Base-by-base conservation (phyloP, 2,797 vertebrate species). In the Gambelia wislizenii region DNA sequence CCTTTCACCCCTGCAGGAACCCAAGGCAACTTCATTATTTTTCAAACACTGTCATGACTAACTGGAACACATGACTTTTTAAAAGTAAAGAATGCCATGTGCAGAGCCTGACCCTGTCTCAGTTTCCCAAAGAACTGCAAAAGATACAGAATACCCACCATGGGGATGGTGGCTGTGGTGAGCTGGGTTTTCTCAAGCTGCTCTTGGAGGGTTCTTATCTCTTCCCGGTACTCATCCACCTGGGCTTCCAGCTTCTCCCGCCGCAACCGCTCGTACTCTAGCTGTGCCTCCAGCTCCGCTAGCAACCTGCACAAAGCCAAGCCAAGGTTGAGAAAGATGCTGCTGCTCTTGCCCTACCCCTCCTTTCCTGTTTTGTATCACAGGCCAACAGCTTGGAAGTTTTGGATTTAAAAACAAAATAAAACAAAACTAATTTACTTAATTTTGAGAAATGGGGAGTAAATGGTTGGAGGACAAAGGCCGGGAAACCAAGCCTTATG, bases 231-330 rank as follows among this genome's bases (percentile, higher is more conserved):
- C 1, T 95, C 95, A 75, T 98, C 97, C 94, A 98, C 90, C 82
- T 97, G 95, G 79, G 94, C 93, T 90, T 98, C 98, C 93, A 98
- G 94, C 90, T 96, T 96, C 94, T 98, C 97, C 92, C 97, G 90
- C 2, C 96, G 96, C 20, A 97, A 59, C 14, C 96, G 95, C 54
- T 98, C 97, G 0, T 96, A 96, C 25, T 96, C 97, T 85, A 98
- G 94, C 90, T 97, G 97, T 0, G n/a, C 93, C 81, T 96, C 94
- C 54, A 98, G 92, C 49, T 97, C 97, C 84, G 84, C 93, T 87
- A 97, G 83, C 52, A 87, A 89, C 91, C 97, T 98, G 91, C 44
- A 72, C 59, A 91, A 92, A 92, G 33, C 49, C 91, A 91, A 85
- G 36, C 5, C 69, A 33, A 64, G 54, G 36, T 80, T 86, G 44